Base-by-base conservation (phyloP, 1,140 invertebrate species). In the Microplitis mediator region DNA sequence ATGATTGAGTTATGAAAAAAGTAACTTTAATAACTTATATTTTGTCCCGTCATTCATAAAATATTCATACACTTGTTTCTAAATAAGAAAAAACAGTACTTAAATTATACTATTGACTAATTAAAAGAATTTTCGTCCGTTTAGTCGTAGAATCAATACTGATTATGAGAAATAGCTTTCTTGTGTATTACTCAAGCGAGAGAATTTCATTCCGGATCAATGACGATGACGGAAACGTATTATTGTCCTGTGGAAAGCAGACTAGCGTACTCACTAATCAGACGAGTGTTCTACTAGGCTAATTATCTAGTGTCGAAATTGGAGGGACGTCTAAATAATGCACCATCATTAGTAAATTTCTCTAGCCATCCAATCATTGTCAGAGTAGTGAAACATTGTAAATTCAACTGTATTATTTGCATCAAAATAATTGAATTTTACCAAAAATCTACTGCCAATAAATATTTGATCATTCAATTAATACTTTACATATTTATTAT, bases 321-420 rank as follows among this genome's bases (percentile, higher is more conserved):
- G 63, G 35, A 69, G 58, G 65, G 66, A 54, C 39, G 67, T 11
- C 39, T 45, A 36, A 16, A 63, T 62, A 67, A 67, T 67, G 71
- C 50, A 61, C 51, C 71, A 34, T 72, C 64, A 67, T 72, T 72
- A 72, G 34, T 56, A 62, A 11, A 61, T 70, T 61, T n/a, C 60
- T 16, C 16, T 6, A 13, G 8, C 32, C 71, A 5, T 61, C 35
- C 60, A 66, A 39, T 63, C 60, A 60, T 71, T 71, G 61, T 52
- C 60, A 61, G 36, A 13, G 35, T 34, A 61, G 56, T 45, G 16
- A 14, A 45, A 23, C 56, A 58, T 58, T 9, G 34, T 13, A 13
- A 54, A 54, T 39, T 52, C 3, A 39, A 54, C 60, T 51, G 32
- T 4, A 45, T 16, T 45, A 39, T 36, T n/a, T 36, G 32, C 62